phyloP scores from a whole-genome alignment of 92 coral and sea anemone genomes.

The Porites lobata region DNA sequence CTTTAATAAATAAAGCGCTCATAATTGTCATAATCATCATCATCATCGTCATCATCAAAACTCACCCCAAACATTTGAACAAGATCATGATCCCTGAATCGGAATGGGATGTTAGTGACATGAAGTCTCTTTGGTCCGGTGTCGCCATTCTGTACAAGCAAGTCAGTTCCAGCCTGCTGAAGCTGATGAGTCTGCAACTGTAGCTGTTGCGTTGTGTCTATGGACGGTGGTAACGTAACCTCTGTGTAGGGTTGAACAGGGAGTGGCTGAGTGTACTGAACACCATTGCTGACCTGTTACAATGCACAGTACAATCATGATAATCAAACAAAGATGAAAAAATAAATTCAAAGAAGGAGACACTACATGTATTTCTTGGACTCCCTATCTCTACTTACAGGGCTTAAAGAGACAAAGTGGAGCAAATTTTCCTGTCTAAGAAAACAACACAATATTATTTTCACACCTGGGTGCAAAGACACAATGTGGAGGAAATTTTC shows the following conservation, averaged over 20 bases:
- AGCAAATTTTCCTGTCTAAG: too few relatives aligned
- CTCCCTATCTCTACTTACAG: too few relatives aligned
- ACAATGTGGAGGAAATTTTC: too few relatives aligned
- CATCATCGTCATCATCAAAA: neutral
- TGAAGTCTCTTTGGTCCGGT: slow-evolving; percentile 90
- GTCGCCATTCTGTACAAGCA: slow-evolving; percentile 63
- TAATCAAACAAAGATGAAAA: too few relatives aligned
- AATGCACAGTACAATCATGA: neutral
- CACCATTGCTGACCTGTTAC: slow-evolving; percentile 82
- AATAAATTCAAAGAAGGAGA: too few relatives aligned
- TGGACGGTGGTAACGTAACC: slow-evolving; percentile 62
- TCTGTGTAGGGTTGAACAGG: slow-evolving; percentile 67
- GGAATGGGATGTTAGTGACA: slow-evolving; percentile 96
- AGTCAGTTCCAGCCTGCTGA: slow-evolving; percentile 45
- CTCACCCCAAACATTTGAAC: slow-evolving; percentile 98
- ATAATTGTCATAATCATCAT: too few relatives aligned
- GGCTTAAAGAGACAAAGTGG: too few relatives aligned
- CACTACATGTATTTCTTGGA: too few relatives aligned
- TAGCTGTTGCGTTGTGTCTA: slow-evolving; percentile 59
- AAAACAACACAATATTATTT: too few relatives aligned
- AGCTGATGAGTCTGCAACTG: slow-evolving; percentile 72
- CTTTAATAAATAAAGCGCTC: too few relatives aligned
- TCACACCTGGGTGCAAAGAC: too few relatives aligned
- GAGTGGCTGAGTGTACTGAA: slow-evolving; percentile 76
- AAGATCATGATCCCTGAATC: slow-evolving; percentile 93